phyloP scores from a whole-genome alignment of 2,113 vertebrate genomes.

The Crotalus helleri region DNA sequence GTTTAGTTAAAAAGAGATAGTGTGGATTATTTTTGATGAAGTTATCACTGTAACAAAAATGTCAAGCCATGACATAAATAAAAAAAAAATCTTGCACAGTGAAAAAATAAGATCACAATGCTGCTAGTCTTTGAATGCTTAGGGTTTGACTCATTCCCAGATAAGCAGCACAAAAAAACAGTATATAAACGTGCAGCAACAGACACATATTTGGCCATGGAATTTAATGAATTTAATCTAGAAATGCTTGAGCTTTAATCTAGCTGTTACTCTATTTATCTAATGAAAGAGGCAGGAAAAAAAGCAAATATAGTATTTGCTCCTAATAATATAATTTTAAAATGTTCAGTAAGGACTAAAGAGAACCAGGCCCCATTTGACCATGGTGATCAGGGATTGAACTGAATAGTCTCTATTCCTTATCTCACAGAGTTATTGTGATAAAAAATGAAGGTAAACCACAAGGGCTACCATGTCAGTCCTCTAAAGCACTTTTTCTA shows the following conservation, averaged over 20 bases:
- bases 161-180: neutral
- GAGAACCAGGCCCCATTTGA: neutral
- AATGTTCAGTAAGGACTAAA: neutral
- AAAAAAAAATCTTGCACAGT: neutral
- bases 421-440: neutral
- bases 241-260: neutral
- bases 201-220: neutral
- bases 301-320: neutral
- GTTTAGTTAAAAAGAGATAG: neutral
- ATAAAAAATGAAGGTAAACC: neutral
- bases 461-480: neutral
- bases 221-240: neutral
- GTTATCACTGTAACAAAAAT: neutral
- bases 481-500: neutral
- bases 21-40: neutral
- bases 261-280: neutral
- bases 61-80: neutral
- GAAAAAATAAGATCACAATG: constrained; percentile 17
- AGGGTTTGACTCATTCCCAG: neutral
- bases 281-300: neutral
- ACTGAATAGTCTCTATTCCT: neutral
- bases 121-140: neutral
- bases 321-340: neutral
- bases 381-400: neutral
- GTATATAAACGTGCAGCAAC: too few species aligned